Conservation (phyloP, 2,113 vertebrate species). For the Oxygymnocypris stewartii region DNA sequence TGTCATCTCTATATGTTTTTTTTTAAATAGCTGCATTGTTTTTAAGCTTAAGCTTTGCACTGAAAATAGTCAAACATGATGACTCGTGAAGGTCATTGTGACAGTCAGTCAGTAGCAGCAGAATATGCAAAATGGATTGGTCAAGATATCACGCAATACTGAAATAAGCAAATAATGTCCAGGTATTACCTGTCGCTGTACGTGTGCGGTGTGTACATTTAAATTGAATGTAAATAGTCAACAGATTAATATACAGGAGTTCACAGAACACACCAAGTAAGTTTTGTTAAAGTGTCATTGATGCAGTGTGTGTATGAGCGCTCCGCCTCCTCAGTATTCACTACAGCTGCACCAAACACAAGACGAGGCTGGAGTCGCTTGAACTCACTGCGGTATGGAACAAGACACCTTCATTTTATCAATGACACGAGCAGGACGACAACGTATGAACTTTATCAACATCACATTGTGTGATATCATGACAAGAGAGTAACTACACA, state of each 20-base stretch:
- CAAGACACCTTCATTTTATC: neutral
- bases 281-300: neutral
- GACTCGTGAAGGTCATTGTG: neutral
- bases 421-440: slow-evolving; percentile 5
- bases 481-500: neutral
- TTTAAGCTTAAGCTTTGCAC: neutral
- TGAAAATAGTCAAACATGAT: neutral
- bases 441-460: neutral
- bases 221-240: neutral
- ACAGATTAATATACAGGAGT: too few relatives aligned
- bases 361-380: neutral
- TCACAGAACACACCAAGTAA: neutral
- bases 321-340: slow-evolving; percentile 15
- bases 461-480: neutral
- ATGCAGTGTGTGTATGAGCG: neutral
- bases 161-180: neutral
- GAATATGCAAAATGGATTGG: neutral
- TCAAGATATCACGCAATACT: neutral
- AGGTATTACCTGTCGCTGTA: neutral
- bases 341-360: neutral
- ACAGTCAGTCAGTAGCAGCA: neutral
- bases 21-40: too few relatives aligned
- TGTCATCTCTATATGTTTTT: too few relatives aligned
- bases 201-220: neutral
- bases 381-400: neutral